A percentile compares a stretch with the other conserved stretches of the same genome.
These are phyloP conservation scores for Drosophila algonquin DNA, from an alignment of 2,888 invertebrate genomes.

Conservation along the genomic window DNA sequence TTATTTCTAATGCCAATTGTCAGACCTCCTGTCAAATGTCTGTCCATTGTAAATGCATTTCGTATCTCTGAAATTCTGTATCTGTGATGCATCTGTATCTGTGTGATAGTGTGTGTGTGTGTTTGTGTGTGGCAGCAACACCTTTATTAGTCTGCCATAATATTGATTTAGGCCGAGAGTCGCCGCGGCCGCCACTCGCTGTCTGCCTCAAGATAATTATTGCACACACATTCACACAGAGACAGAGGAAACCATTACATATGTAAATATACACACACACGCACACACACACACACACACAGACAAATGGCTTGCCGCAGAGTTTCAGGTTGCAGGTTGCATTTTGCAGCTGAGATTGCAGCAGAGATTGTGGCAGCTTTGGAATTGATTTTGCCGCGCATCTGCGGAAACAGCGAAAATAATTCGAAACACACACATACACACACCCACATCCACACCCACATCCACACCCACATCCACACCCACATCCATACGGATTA, in stretches of 20 bases:
- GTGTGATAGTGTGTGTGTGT: conserved; percentile 1
- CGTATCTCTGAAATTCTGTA: conserved; percentile 5
- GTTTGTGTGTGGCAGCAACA: conserved; percentile 48
- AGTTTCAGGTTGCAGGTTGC: background rate
- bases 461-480: too few species aligned
- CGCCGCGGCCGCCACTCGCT: conserved; percentile 16
- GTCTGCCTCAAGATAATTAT: conserved; percentile 51
- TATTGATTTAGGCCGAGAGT: conserved; percentile 74
- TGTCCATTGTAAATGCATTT: conserved; percentile 35
- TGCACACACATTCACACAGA: background rate
- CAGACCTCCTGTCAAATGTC: conserved; percentile 38
- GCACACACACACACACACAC: background rate
- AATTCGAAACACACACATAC: conserved; percentile 70
- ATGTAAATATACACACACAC: conserved; percentile 34
- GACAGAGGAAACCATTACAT: conserved; percentile 41
- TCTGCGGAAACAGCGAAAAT: conserved; percentile 72
- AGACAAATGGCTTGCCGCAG: background rate
- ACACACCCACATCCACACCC: too few species aligned
- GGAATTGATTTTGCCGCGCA: conserved; percentile 65
- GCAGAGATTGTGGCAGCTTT: conserved; percentile 9
- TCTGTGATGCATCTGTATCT: conserved; percentile 22
- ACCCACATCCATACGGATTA: conserved; percentile 52
- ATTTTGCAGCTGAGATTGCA: conserved; percentile 34
- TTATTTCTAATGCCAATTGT: conserved; percentile 42
- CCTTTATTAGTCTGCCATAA: conserved; percentile 63